Percentiles rank a stretch among this genome's conserved stretches.
Evolutionary conservation across 2,113 vertebrate genomes (phyloP).

Genomic region (Cettia cetti): DNA sequence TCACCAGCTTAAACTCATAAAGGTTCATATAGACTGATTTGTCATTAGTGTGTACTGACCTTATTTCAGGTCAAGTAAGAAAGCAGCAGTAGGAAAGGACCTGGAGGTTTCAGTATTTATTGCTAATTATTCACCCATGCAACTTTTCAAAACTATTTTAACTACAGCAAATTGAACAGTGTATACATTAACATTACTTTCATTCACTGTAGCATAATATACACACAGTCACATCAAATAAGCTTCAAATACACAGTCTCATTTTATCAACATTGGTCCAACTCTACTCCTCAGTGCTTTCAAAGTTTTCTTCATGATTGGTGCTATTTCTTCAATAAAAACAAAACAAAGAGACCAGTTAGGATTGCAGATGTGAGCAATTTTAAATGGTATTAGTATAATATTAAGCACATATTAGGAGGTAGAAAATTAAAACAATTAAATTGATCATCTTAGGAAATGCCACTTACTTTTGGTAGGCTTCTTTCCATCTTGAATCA

Average conservation of each 20-base stretch:
- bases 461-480: slow-evolving; percentile 74
- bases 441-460: not conserved
- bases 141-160: not conserved
- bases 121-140: not conserved
- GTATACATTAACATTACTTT: not conserved
- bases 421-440: not conserved
- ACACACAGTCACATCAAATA: not conserved
- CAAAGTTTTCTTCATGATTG: slow-evolving; percentile 86
- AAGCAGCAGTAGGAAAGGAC: not conserved
- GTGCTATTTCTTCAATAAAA: slow-evolving; percentile 74
- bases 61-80: not conserved
- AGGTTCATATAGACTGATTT: not conserved
- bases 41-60: not conserved
- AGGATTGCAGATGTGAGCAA: not conserved
- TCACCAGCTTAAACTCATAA: not conserved
- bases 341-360: not conserved
- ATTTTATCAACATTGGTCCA: slow-evolving; percentile 68
- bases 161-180: not conserved
- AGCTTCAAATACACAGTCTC: not conserved
- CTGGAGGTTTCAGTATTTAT: not conserved
- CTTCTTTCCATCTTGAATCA: slow-evolving; percentile 68
- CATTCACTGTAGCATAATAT: not conserved
- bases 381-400: not conserved
- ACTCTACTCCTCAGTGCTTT: slow-evolving; percentile 77
- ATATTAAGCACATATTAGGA: not conserved